Evolutionary conservation across 2,113 vertebrate species (phyloP), one percentile per base, ranked within the genome.

Genomic region (Etheostoma cragini): DNA sequence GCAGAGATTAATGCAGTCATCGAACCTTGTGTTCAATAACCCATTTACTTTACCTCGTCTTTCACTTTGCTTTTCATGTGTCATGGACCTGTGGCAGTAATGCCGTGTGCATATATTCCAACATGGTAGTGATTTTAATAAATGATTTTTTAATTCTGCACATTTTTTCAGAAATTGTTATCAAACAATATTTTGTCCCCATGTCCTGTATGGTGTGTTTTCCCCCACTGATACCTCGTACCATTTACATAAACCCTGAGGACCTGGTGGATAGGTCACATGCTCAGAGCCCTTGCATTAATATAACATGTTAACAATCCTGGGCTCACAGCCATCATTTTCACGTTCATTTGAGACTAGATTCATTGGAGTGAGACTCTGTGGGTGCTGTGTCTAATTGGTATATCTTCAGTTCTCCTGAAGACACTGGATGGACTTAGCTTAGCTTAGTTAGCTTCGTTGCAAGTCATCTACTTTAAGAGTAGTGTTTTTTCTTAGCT

Each of bases 291-390:
- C 21, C 56, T 78, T 84, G 86, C 75, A 87, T 90, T 83, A 87
- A 88, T 87, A 69, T 73, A 82, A 85, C 76, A 80, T 83, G 75
- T 75, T 88, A 84, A 81, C 83, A 82, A 90, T 88, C 74, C 70
- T 85, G 76, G 85, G 80, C 85, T 84, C 6, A 14, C 67, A 49
- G 89, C 86, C 81, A 88, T 84, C 69, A 72, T 86, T 71, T 67
- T 71, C 78, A n/a, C 84, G 45, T 86, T 80, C 70, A 82, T 77
- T 89, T 81, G 76, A 86, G 85, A 80, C 45, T 21, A 72, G 81
- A 90, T 92, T 87, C 90, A 92, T 91, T 85, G 73, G 74, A 52
- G 76, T 58, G 83, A 80, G 80, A 85, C 85, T 79, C 54, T 17
- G 83, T 35, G 81, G 78, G 69, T 5, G 61, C 76, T 52, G 46